A percentile compares a stretch with the other conserved stretches of the same genome.
Conservation (phyloP, 2,888 invertebrate species). For the Merodon equestris region DNA sequence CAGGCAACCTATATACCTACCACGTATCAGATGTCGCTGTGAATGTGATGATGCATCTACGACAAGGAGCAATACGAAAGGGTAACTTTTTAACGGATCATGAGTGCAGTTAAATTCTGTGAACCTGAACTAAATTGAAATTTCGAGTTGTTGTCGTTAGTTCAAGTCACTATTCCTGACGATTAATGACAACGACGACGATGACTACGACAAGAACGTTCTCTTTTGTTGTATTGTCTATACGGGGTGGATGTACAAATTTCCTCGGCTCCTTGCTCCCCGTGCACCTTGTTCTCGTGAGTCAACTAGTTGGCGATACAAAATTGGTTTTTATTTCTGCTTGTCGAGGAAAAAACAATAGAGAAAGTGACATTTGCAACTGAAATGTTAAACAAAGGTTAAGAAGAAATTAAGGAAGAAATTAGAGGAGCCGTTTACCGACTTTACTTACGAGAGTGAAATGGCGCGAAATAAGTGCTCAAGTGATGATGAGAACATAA, state of each 20-base stretch:
- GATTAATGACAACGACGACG: conserved; percentile 27
- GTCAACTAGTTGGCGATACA: conserved; percentile 2
- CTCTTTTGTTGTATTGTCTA: neutral
- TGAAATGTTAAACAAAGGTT: conserved; percentile 19
- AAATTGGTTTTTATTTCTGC: conserved; percentile 1
- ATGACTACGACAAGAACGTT: neutral
- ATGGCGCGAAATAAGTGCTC: too few species aligned
- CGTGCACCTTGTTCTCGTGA: too few species aligned
- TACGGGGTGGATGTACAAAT: neutral
- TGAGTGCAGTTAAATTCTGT: conserved; percentile 57
- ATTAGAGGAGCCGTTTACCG: too few species aligned
- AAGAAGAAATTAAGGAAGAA: too few species aligned
- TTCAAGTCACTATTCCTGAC: conserved; percentile 26
- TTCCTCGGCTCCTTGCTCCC: too few species aligned
- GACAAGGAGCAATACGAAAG: too few species aligned
- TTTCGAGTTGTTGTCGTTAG: conserved; percentile 59
- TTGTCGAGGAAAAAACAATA: conserved; percentile 3
- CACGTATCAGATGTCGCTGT: too few species aligned
- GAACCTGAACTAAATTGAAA: conserved; percentile 68
- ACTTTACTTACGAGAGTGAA: too few species aligned
- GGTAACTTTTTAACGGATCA: conserved; percentile 66
- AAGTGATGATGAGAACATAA: too few species aligned
- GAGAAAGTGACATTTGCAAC: conserved; percentile 15
- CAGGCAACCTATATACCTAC: too few species aligned
- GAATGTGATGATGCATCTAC: too few species aligned